Percentiles rank a stretch among this genome's conserved stretches.
Evolutionary conservation across 2,113 vertebrate genomes (phyloP).

Genomic region (Neolamprologus variostigma): DNA sequence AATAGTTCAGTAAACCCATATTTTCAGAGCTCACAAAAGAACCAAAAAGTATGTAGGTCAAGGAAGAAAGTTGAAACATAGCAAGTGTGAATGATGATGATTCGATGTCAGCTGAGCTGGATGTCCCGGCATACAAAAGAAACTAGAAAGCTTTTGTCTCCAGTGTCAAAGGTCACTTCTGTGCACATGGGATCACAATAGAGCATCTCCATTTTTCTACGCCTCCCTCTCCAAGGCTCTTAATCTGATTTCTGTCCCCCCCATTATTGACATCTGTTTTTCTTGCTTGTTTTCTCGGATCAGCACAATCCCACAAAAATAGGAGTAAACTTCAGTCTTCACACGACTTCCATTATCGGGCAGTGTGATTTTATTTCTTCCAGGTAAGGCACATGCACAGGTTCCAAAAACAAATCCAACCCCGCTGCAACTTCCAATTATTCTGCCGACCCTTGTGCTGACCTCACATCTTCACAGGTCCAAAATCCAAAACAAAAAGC

Average conservation of each 20-base stretch:
- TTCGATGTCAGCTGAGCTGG: slow-evolving; percentile 44
- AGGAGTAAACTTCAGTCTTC: not conserved
- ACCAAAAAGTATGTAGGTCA: not conserved
- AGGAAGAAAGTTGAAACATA: not conserved
- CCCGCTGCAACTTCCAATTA: not conserved
- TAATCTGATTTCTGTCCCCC: not conserved
- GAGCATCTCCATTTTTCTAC: slow-evolving; percentile 27
- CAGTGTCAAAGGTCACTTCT: slow-evolving; percentile 53
- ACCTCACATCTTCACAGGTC: not conserved
- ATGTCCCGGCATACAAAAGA: not conserved
- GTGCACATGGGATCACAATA: not conserved
- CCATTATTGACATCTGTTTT: slow-evolving; percentile 24
- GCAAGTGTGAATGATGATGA: not conserved
- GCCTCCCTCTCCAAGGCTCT: not conserved
- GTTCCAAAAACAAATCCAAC: not conserved
- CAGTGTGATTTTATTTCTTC: not conserved
- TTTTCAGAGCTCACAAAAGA: not conserved
- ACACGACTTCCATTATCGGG: not conserved
- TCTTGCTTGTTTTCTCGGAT: not conserved
- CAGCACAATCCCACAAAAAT: not conserved
- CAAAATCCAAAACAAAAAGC: not conserved
- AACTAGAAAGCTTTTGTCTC: not conserved
- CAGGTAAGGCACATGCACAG: not conserved
- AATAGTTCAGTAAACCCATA: slow-evolving; percentile 21
- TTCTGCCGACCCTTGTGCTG: not conserved